A percentile compares a stretch with the other conserved stretches of the same genome.
Evolutionary conservation across 2,888 invertebrate species (phyloP).

Genomic region (Sesia bembeciformis): DNA sequence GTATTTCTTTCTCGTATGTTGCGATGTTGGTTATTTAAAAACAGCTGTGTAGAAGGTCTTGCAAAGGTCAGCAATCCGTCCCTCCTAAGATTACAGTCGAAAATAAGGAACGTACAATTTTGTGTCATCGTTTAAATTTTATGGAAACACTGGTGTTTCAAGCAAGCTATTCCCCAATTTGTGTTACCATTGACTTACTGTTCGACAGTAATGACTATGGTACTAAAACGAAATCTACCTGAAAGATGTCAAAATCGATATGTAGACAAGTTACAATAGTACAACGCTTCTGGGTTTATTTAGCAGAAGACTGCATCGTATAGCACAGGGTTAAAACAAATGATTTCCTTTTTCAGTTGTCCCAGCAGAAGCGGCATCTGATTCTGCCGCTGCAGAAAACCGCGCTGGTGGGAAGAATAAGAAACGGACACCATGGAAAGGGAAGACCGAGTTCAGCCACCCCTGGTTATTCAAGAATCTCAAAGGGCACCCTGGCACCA

Average conservation of each 20-base stretch:
- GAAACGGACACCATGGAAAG: constrained; percentile 65
- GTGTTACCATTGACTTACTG: too few species aligned
- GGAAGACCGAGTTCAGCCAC: constrained; percentile 76
- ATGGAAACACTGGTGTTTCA: too few species aligned
- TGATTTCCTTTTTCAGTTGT: constrained; percentile 27
- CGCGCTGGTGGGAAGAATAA: constrained; percentile 60
- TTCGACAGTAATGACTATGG: too few species aligned
- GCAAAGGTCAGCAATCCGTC: too few species aligned
- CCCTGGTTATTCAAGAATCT: constrained; percentile 87
- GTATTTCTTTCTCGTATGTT: too few species aligned
- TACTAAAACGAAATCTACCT: neutral
- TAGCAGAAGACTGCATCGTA: neutral
- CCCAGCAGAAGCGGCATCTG: constrained; percentile 37
- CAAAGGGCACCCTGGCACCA: constrained; percentile 86
- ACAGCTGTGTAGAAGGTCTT: too few species aligned
- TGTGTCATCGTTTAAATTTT: too few species aligned
- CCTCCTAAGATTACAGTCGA: too few species aligned
- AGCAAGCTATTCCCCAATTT: too few species aligned
- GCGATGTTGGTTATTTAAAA: too few species aligned
- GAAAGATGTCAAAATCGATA: neutral
- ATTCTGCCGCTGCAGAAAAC: constrained; percentile 33
- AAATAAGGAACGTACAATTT: too few species aligned
- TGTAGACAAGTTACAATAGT: neutral
- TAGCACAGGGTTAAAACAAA: neutral
- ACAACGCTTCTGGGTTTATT: neutral